Conservation (phyloP, 2,113 vertebrate species). For the Varanus komodoensis region DNA sequence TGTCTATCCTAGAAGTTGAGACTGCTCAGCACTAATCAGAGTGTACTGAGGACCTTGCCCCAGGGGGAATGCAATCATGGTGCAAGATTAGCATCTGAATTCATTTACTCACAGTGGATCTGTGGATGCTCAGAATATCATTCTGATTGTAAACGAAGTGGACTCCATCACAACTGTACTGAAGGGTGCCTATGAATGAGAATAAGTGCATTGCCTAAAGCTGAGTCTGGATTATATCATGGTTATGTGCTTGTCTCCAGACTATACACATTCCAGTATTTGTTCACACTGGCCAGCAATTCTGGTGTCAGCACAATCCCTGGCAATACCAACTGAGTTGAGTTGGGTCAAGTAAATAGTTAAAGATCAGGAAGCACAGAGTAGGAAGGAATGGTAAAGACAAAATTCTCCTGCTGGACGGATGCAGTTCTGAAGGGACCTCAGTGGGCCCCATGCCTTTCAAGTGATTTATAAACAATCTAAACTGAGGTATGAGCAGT, state of each 20-base stretch:
- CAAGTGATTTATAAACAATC: too few species aligned
- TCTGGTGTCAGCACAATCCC: not conserved
- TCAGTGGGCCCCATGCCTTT: too few species aligned
- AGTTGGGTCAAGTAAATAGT: not conserved
- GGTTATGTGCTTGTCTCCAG: not conserved
- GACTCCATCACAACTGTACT: conserved; percentile 37
- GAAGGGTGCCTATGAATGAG: not conserved
- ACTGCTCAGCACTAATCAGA: not conserved
- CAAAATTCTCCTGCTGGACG: too few species aligned
- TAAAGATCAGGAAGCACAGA: not conserved
- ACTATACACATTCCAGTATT: not conserved
- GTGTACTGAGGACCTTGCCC: not conserved
- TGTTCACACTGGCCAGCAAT: not conserved
- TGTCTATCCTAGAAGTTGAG: not conserved
- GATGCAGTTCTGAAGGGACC: too few species aligned
- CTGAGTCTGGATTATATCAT: conserved; percentile 28
- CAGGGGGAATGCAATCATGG: not conserved
- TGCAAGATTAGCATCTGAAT: not conserved
- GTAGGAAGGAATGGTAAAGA: not conserved
- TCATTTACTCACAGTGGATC: not conserved
- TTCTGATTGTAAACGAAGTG: conserved; percentile 21
- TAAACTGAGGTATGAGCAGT: too few species aligned
- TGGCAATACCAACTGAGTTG: not conserved
- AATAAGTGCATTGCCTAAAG: not conserved
- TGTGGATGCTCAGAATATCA: not conserved